Evolutionary conservation across 1,140 invertebrate genomes (phyloP).

Genomic region (Drosophila kohkoa): DNA sequence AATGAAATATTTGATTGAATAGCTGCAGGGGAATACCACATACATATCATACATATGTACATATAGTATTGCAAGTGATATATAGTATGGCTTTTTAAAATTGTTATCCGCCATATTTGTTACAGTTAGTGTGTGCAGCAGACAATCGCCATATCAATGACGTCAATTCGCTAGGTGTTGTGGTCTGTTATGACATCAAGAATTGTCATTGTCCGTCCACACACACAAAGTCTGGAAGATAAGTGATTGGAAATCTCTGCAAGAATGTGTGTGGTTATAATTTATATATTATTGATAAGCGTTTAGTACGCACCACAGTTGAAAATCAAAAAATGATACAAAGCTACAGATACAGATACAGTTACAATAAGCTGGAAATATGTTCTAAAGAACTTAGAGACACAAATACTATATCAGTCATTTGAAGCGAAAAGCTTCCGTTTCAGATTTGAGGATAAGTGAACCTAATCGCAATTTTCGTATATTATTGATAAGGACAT

Average conservation of each 20-base stretch:
- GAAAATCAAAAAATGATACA: conserved; percentile 45
- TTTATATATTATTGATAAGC: conserved; percentile 72
- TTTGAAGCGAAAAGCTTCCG: conserved; percentile 14
- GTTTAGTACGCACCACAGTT: conserved; percentile 35
- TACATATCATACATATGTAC: not conserved
- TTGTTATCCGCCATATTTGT: conserved; percentile 18
- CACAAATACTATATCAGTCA: conserved; percentile 4
- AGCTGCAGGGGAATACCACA: not conserved
- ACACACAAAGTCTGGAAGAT: conserved; percentile 13
- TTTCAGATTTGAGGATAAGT: conserved; percentile 6
- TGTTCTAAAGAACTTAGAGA: not conserved
- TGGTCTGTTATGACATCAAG: conserved; percentile 64
- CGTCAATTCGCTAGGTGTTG: conserved; percentile 54
- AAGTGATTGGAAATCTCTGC: conserved; percentile 17
- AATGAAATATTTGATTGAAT: conserved; percentile 4
- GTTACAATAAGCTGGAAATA: not conserved
- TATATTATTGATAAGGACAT: too few relatives aligned
- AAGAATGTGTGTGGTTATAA: conserved; percentile 40
- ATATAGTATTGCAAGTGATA: not conserved
- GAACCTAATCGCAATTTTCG: too few relatives aligned
- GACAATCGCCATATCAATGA: conserved; percentile 50
- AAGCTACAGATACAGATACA: conserved; percentile 14
- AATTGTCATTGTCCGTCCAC: conserved; percentile 44
- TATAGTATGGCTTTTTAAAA: conserved; percentile 1
- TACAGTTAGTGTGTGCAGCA: conserved; percentile 1